Base-by-base conservation (phyloP, 1,140 invertebrate species). In the Planococcus citri region DNA sequence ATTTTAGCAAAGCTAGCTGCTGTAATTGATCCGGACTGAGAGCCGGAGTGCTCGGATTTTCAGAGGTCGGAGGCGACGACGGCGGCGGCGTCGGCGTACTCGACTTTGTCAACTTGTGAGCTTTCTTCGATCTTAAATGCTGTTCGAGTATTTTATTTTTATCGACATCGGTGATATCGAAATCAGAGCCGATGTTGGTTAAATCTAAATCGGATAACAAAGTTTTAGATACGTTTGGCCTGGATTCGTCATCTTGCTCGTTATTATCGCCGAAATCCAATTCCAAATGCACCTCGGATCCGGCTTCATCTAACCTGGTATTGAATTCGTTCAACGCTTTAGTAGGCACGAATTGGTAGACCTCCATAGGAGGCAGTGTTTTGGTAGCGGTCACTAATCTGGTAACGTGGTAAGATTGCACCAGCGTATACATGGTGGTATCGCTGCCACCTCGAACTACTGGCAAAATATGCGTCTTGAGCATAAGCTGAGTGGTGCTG, bases 251-350 rank as follows among this genome's bases (percentile, higher is more conserved):
- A 9, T 80, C 80, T 68, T 87, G 86, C 57, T 89, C 86, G 73
- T 90, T 87, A 29, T 90, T 87, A 73, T 92, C 89, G 9, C 90
- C 87, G 73, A 90, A 89, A 75, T 94, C 89, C 14, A 93, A 78
- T 76, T 94, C 89, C 67, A 92, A 79, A 75, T 92, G 88, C 8
- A 94, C 76, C 77, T 93, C 90, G 1, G 89, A 91, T 1, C 90
- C 90, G n/a, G 91, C 90, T 79, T 92, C 90, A 75, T 93, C 89
- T 27, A 91, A 79, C 60, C 86, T 86, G 64, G 88, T 90, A 72
- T 92, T 92, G 77, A 93, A 92, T 77, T 95, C 91, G 73, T 91
- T 92, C 14, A 94, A 80, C 1, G 89, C 91, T 77, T 91, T 91
- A 71, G 89, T 91, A 0, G 90, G 89, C 27, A 90, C 87, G 74